Base-by-base conservation (phyloP, 2,797 vertebrate species). In the Lithobates pipiens region DNA sequence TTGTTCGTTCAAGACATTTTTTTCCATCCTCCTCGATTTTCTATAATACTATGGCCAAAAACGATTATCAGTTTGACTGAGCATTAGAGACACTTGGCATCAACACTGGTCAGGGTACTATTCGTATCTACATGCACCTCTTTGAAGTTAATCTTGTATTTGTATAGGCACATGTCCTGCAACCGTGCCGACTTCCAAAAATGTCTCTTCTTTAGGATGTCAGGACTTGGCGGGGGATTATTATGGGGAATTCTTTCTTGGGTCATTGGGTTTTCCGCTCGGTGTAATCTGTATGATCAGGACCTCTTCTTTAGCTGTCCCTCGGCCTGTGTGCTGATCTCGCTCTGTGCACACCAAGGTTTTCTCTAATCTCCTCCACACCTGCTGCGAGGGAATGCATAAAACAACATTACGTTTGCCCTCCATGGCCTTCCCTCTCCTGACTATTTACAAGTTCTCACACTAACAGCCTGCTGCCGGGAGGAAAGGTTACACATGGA, bases 221-320 rank as follows among this genome's bases (percentile, higher is more conserved):
- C 25, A 13, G 65, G 65, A 61, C 8, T 80, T 80, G 54, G 82
- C 13, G 16, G 77, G 34, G 77, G 75, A 76, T 83, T 86, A 88
- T 89, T 88, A 88, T 85, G 83, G 89, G 88, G 83, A 87, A 75
- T 90, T 70, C 61, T 91, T 92, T 90, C 88, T 86, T 85, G 80
- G 85, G 71, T 89, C 89, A 84, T 84, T 91, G 89, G 77, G 79
- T 88, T 76, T 90, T 89, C 85, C 1, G 0, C 85, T 86, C 81
- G 0, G 0, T 81, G 77, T 89, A 80, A 89, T 88, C 90, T 87
- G 88, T 91, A 88, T 85, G 75, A 71, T 88, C 29, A 54, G 61
- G 68, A 85, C 90, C 88, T 83, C 65, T 82, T 46, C 82, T 81
- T 89, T 75, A 82, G 85, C 57, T 86, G 88, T 72, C 79, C 54